phyloP scores from a whole-genome alignment of 92 coral and sea anemone species.

The Meandrina meandrites region DNA sequence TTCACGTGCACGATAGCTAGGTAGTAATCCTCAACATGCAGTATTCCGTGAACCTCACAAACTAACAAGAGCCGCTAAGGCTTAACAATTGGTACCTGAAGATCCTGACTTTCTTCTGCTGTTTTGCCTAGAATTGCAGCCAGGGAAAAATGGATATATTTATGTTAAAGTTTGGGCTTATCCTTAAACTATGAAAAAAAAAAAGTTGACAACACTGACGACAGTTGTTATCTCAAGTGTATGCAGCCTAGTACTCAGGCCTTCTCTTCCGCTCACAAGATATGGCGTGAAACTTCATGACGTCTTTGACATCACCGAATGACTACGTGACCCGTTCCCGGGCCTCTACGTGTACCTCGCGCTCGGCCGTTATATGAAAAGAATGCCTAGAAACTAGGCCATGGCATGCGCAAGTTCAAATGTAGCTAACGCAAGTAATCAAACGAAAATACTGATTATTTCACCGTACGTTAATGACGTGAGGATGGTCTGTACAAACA shows the following conservation, averaged over 20 bases:
- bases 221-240: neutral
- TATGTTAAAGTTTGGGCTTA: no score
- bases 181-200: no score
- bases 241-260: neutral
- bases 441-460: neutral
- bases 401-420: neutral
- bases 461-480: constrained; percentile 67
- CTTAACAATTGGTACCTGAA: constrained; percentile 6
- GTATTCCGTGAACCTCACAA: no score
- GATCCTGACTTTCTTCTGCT: neutral
- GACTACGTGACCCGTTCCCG: neutral
- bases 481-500: constrained; percentile 78
- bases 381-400: neutral
- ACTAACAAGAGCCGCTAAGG: no score
- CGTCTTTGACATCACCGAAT: neutral
- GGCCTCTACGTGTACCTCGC: neutral
- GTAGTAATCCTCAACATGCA: no score
- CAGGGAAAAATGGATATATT: neutral
- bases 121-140: constrained; percentile 2
- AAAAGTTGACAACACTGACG: no score
- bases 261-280: neutral
- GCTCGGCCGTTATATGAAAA: no score
- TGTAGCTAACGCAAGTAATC: neutral
- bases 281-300: neutral
- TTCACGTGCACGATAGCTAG: no score